Percentiles rank a stretch among this genome's conserved stretches.
These are phyloP conservation scores for Dendrocincla tyrannina DNA, from an alignment of 2,797 vertebrate genomes.

Conservation along the genomic window DNA sequence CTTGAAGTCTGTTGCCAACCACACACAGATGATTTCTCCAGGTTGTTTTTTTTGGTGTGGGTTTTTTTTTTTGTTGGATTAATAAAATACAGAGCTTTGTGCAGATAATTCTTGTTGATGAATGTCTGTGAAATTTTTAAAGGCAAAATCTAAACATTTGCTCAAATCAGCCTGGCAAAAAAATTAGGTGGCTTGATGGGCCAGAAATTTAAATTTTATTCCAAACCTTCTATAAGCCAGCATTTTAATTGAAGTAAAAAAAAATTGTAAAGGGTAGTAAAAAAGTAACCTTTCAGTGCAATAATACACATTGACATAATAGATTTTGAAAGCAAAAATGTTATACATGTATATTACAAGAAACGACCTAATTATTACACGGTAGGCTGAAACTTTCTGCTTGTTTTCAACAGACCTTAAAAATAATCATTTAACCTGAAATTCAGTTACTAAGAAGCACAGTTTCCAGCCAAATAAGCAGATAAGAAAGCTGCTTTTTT, in stretches of 20 bases:
- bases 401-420: background rate
- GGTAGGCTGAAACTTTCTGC: background rate
- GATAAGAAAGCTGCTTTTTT: background rate
- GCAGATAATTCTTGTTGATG: conserved; percentile 39
- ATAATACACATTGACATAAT: background rate
- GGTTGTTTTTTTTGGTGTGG: background rate
- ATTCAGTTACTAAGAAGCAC: background rate
- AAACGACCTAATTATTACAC: background rate
- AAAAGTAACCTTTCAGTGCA: background rate
- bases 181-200: background rate
- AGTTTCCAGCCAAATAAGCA: background rate
- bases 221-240: background rate
- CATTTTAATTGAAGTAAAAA: background rate
- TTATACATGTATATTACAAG: background rate
- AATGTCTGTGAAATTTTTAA: conserved; percentile 9
- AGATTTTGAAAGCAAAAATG: background rate
- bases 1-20: conserved; percentile 57
- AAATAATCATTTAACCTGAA: background rate
- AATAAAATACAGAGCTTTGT: conserved; percentile 23
- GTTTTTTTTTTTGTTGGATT: background rate
- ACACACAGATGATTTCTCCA: conserved; percentile 21
- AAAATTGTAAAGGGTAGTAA: background rate
- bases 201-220: conserved; percentile 27
- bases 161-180: background rate
- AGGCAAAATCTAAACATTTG: conserved; percentile 6